phyloP scores from a whole-genome alignment of 2,113 vertebrate genomes.

The Raja brachyura region DNA sequence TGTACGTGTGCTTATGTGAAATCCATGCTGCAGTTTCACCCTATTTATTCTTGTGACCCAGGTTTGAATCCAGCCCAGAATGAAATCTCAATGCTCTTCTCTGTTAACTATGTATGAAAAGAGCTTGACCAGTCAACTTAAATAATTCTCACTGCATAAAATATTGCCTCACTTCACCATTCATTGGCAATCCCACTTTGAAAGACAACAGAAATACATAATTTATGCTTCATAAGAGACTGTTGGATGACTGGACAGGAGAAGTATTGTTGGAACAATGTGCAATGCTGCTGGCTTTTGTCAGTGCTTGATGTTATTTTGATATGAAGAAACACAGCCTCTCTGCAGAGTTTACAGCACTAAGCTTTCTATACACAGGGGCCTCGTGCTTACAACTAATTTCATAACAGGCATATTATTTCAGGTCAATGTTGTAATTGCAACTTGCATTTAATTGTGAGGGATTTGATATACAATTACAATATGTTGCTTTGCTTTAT shows the following conservation, averaged over 20 bases:
- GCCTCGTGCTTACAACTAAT: too few species aligned
- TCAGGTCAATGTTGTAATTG: not conserved
- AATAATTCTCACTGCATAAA: constrained; percentile 6
- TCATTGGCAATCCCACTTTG: constrained; percentile 10
- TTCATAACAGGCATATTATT: not conserved
- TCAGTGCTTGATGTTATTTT: not conserved
- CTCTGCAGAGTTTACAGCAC: not conserved
- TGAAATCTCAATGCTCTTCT: constrained; percentile 12
- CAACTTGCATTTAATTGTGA: not conserved
- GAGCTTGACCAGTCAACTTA: not conserved
- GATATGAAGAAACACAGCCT: not conserved
- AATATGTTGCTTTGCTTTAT: not conserved
- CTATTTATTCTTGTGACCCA: constrained; percentile 8
- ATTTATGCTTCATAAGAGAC: not conserved
- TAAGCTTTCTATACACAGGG: not conserved
- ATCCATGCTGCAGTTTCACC: not conserved
- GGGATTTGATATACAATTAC: not conserved
- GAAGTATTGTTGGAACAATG: constrained; percentile 3
- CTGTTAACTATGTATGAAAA: constrained; percentile 9
- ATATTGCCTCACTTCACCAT: not conserved
- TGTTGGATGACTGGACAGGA: not conserved
- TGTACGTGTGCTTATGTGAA: constrained; percentile 14
- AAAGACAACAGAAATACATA: not conserved
- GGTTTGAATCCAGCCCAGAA: constrained; percentile 16
- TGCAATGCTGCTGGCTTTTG: not conserved